These are phyloP conservation scores for Tauraco erythrolophus DNA, from an alignment of 2,113 vertebrate genomes.

Conservation along the genomic window DNA sequence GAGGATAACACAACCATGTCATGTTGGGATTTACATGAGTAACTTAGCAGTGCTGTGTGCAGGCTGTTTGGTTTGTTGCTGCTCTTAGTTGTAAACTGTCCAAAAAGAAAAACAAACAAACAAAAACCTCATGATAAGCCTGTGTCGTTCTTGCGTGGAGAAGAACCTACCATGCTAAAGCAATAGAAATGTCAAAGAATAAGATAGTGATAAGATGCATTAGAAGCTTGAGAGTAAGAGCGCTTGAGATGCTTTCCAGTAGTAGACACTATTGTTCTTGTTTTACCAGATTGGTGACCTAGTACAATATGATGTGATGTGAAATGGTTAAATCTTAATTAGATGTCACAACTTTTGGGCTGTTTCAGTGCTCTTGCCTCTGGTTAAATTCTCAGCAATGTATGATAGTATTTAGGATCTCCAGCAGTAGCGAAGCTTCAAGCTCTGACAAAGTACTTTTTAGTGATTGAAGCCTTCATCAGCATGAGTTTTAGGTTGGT, in stretches of 20 bases:
- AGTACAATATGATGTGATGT: accelerated
- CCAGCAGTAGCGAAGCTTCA: not conserved
- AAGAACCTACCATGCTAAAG: not conserved
- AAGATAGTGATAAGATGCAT: not conserved
- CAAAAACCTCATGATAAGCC: not conserved
- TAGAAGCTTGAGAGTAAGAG: not conserved
- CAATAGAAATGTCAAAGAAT: not conserved
- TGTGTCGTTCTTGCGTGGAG: not conserved
- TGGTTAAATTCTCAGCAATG: not conserved
- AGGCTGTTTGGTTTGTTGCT: not conserved
- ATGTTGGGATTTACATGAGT: not conserved
- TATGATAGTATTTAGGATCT: not conserved
- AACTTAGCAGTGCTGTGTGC: not conserved
- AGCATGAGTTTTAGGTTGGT: not conserved
- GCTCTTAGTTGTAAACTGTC: not conserved
- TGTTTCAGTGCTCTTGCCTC: not conserved
- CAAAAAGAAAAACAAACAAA: not conserved
- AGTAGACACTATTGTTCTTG: not conserved
- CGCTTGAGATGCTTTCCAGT: accelerated
- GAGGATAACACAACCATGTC: not conserved
- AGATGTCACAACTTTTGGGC: not conserved
- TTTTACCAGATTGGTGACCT: not conserved
- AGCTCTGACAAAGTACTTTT: not conserved
- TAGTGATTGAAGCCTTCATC: not conserved
- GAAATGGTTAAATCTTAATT: not conserved